Evolutionary conservation across 2,113 vertebrate genomes (phyloP), one percentile per base, ranked within the genome.

Genomic region (Stigmatopora nigra): DNA sequence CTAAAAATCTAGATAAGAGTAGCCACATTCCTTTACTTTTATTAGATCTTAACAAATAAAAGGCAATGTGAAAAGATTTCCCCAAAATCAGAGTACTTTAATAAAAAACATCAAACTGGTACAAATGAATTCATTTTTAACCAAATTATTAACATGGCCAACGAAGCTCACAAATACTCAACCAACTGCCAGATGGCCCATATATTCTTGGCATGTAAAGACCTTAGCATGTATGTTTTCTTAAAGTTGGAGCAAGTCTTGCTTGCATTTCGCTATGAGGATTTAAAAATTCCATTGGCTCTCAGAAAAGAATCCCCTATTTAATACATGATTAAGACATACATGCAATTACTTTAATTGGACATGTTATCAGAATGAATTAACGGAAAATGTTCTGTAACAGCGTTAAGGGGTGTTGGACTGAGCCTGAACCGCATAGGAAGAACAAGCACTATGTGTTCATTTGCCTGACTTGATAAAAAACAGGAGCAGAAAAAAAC

Each of bases 361-460:
- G n/a, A n/a, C 46, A 15, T 2, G 1, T 48, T 4, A 3, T 16
- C 1, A 48, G 5, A 5, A 48, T 48, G 46, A 48, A 16, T 2
- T 14, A 16, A 14, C 14, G 46, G 46, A 48, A 48, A 48, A 48
- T 48, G 46, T 48, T 15, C 46, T 16, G 4, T 15, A 2, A 13
- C 1, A 48, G 46, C 15, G 53, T 20, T 35, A 58, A 22, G 25
- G 35, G 3, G 25, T 56, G 57, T 19, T 51, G 48, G 7, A 56
- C 17, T 69, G 51, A 64, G 19, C 64, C 56, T 19, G 0, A 44
- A 44, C 14, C 35, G 41, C 60, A 46, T 62, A 63, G 63, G 47
- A 63, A 68, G 57, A 74, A 68, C 52, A 64, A 65, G 73, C 64
- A 69, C 57, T n/a, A 53, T 58, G 71, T 59, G 64, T 45, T 68